Base-by-base conservation (phyloP, 2,797 vertebrate species). In the Scolopax bukidnonensis region DNA sequence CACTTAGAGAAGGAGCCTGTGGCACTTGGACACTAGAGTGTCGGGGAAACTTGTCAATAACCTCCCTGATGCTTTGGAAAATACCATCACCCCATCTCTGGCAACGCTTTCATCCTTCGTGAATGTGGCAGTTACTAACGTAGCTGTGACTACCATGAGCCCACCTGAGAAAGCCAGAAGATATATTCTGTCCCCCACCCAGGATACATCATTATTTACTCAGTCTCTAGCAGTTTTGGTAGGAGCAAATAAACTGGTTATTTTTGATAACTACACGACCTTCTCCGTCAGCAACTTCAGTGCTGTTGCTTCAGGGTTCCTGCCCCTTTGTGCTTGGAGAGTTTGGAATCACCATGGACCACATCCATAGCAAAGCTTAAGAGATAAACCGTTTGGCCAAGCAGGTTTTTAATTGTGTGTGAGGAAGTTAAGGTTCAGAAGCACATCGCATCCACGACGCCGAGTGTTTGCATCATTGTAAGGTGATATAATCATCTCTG, bases 401-500 rank as follows among this genome's bases (percentile, higher is more conserved):
- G 33, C 21, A 28, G 16, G 16, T 27, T 65, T 80, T 33, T n/a
- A 65, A 41, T 12, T 24, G 12, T n/a, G 25, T 38, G 2, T 11
- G 47, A 67, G 60, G 68, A 57, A 32, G 15, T 30, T 59, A 78
- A 36, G 60, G 11, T 33, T 50, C 45, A 40, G 74, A 21, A 70
- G 54, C 1, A 1, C 1, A 1, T 32, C 28, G 16, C 30, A 9
- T 6, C 45, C 47, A 1, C 16, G 32, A 36, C 18, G 10, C 11
- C 41, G 27, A 59, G 43, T 1, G 10, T 40, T 19, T 5, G 2
- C 59, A 23, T 30, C 61, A 40, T 21, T 33, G 23, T 30, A 11
- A 70, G 38, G 61, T 3, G 27, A 19, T n/a, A 14, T 4, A 28
- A 18, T 27, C 4, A 1, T 9, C 32, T 74, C 79, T 64, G 38